A percentile compares a stretch with the other conserved stretches of the same genome.
phyloP scores from a whole-genome alignment of 2,113 vertebrate species.

The Dolichotis patagonum region DNA sequence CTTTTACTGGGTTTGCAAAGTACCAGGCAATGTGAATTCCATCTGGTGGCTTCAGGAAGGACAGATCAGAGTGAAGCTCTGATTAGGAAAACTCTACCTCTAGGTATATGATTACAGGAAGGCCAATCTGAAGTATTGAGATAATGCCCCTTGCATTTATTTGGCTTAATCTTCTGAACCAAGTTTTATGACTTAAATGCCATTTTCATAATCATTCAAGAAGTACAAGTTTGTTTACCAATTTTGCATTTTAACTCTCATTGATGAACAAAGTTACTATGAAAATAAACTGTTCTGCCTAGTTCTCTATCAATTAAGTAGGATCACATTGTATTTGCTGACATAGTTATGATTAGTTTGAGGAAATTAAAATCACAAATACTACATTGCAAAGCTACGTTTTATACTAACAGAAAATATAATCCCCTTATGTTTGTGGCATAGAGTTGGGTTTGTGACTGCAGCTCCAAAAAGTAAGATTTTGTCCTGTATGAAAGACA shows the following conservation, averaged over 20 bases:
- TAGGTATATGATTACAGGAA: not conserved
- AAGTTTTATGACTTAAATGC: not conserved
- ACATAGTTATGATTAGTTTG: constrained; percentile 1
- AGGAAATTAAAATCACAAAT: constrained; percentile 46
- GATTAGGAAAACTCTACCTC: not conserved
- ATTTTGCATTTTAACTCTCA: constrained; percentile 53
- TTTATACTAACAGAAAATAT: constrained; percentile 43
- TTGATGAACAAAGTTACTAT: not conserved
- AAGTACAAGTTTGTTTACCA: constrained; percentile 34
- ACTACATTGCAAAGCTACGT: not conserved
- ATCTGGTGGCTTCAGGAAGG: not conserved
- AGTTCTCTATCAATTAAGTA: constrained; percentile 27
- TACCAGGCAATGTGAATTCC: not conserved
- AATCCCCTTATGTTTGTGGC: not conserved
- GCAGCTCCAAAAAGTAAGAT: not conserved
- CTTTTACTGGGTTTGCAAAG: not conserved
- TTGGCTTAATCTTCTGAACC: constrained; percentile 15
- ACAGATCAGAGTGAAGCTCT: not conserved
- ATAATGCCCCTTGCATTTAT: not conserved
- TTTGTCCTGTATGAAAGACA: not conserved
- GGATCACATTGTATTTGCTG: not conserved
- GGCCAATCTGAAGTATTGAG: not conserved
- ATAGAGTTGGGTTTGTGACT: not conserved
- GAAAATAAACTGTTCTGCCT: not conserved
- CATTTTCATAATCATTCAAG: constrained; percentile 47